These are phyloP conservation scores for Dromaius novaehollandiae DNA, from an alignment of 2,113 vertebrate species.

Conservation along the genomic window DNA sequence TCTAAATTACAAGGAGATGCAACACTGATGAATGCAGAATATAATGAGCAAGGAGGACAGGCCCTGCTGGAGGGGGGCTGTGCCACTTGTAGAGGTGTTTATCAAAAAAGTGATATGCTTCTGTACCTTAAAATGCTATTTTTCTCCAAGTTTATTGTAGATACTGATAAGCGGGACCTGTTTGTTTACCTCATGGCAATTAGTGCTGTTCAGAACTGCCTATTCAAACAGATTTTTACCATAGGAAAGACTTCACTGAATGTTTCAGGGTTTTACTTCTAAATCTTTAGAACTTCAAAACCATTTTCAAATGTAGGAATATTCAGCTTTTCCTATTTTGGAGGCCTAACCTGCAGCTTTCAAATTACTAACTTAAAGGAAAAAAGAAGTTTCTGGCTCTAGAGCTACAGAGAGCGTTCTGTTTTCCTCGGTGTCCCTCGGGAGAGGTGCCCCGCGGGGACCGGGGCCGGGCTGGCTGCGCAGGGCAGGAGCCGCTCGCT, in stretches of 20 bases:
- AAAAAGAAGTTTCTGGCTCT: neutral
- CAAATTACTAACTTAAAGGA: neutral
- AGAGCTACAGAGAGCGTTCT: neutral
- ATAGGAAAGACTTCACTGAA: neutral
- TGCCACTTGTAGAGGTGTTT: conserved; percentile 50
- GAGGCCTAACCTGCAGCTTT: neutral
- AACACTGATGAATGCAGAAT: conserved; percentile 15
- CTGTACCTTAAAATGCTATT: conserved; percentile 34
- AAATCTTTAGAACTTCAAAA: conserved; percentile 31
- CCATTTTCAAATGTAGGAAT: conserved; percentile 3
- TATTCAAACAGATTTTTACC: conserved; percentile 1
- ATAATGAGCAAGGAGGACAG: conserved; percentile 39
- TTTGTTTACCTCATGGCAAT: conserved; percentile 45
- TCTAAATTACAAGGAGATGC: conserved; percentile 36
- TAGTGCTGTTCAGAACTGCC: neutral
- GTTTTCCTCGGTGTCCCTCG: too few species aligned
- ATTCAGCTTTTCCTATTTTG: neutral
- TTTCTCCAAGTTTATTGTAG: conserved; percentile 37
- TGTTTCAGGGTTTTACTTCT: neutral
- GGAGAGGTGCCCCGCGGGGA: too few species aligned
- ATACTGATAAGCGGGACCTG: neutral
- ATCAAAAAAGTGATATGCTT: conserved; percentile 23
- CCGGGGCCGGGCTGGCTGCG: accelerated
- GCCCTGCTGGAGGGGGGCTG: neutral
- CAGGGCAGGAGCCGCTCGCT: neutral